Percentiles rank a stretch among this genome's conserved stretches.
Evolutionary conservation across 2,888 invertebrate genomes (phyloP).

Genomic region (Drosophila anomalata): DNA sequence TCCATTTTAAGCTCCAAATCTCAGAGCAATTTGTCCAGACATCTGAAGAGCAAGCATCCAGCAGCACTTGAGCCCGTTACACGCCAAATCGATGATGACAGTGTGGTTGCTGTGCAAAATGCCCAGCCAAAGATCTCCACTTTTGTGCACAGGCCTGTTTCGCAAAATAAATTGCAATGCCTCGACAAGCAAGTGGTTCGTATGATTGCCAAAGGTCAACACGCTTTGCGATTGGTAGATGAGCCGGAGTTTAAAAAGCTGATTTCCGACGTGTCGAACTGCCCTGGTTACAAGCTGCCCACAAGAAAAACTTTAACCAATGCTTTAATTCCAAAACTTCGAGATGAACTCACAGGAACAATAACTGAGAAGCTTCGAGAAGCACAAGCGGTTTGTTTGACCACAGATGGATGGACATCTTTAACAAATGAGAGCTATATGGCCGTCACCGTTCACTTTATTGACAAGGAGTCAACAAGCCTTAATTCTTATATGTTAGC

Average conservation of each 20-base stretch:
- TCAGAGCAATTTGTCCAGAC: conserved; percentile 15
- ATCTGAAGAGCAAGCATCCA: conserved; percentile 16
- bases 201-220: conserved; percentile 22
- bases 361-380: conserved; percentile 4
- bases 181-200: conserved; percentile 10
- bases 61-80: conserved; percentile 14
- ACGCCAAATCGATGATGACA: conserved; percentile 8
- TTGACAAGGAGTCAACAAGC: conserved; percentile 7
- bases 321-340: conserved; percentile 6
- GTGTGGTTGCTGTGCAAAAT: conserved; percentile 1
- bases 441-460: conserved; percentile 17
- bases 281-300: conserved; percentile 7
- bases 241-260: conserved; percentile 14
- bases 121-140: conserved; percentile 2
- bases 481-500: conserved; percentile 3
- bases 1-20: conserved; percentile 6
- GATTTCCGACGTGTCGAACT: conserved; percentile 12
- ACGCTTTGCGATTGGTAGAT: conserved; percentile 18
- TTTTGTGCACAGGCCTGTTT: conserved; percentile 2
- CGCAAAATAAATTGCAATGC: conserved; percentile 12
- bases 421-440: conserved; percentile 8
- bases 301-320: conserved; percentile 15
- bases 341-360: neutral
- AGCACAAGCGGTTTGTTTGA: conserved; percentile 16
- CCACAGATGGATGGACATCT: conserved; percentile 20